phyloP scores from a whole-genome alignment of 1,140 invertebrate species.

The Agrypnia vestita region DNA sequence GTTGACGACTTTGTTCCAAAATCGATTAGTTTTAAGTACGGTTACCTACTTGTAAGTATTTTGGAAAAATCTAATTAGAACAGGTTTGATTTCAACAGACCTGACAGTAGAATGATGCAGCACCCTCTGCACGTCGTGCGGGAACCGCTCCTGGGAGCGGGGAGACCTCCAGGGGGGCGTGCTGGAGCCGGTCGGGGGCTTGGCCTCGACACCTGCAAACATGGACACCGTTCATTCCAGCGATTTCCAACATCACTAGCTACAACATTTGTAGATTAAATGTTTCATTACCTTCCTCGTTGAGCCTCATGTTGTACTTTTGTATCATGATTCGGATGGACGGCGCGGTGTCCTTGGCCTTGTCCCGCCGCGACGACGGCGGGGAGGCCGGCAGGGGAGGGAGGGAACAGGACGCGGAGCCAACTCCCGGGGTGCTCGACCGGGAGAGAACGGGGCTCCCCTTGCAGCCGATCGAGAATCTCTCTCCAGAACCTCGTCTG shows the following conservation, averaged over 20 bases:
- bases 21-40: no score
- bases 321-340: constrained; percentile 80
- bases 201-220: constrained; percentile 46
- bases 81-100: background rate
- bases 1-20: no score
- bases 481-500: constrained; percentile 56
- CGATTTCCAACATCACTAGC: no score
- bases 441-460: constrained; percentile 64
- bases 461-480: constrained; percentile 45
- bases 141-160: constrained; percentile 57
- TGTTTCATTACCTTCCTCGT: constrained; percentile 68
- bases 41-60: no score
- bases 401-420: constrained; percentile 61
- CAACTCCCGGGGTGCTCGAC: constrained; percentile 63
- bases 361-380: constrained; percentile 72
- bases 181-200: constrained; percentile 38
- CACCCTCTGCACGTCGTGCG: constrained; percentile 51
- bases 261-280: no score
- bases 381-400: constrained; percentile 73
- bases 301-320: constrained; percentile 76
- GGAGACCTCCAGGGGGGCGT: constrained; percentile 60
- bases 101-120: constrained; percentile 49
- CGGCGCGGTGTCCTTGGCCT: constrained; percentile 77
- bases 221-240: no score
- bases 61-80: background rate